Conservation (phyloP, 2,797 vertebrate genomes). For the Pantherophis alleghaniensis region DNA sequence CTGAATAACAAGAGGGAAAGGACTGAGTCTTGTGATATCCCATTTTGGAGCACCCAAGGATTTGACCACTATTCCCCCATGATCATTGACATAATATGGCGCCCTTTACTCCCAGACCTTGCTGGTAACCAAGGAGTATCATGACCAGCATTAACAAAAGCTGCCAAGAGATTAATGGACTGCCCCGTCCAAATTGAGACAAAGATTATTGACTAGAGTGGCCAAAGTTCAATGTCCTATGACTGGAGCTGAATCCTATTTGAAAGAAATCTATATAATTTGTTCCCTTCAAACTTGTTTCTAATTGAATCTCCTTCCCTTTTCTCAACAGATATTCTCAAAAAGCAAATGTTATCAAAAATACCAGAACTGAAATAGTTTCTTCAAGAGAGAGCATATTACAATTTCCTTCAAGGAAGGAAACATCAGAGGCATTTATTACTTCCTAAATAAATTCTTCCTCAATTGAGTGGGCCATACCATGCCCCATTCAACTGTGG, state of each 20-base stretch:
- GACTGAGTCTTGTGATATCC: neutral
- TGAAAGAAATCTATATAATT: neutral
- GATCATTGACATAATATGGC: neutral
- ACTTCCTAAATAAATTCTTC: neutral
- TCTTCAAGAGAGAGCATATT: neutral
- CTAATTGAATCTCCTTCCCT: neutral
- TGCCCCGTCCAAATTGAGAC: neutral
- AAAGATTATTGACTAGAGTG: neutral
- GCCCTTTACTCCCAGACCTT: neutral
- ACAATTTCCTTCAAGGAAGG: neutral
- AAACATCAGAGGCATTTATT: neutral
- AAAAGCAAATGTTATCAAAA: neutral
- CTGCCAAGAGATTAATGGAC: neutral
- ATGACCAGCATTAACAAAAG: neutral
- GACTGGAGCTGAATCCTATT: neutral
- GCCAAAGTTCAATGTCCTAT: neutral
- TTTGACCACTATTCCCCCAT: neutral
- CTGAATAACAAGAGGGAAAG: neutral
- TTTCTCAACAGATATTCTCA: neutral
- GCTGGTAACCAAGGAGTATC: neutral
- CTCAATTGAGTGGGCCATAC: neutral
- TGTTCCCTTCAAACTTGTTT: neutral
- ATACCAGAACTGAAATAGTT: neutral
- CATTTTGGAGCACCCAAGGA: neutral
- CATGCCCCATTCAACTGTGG: neutral